A percentile compares a stretch with the other conserved stretches of the same genome.
phyloP scores from a whole-genome alignment of 1,140 invertebrate species.

The Agraylea sexmaculata region DNA sequence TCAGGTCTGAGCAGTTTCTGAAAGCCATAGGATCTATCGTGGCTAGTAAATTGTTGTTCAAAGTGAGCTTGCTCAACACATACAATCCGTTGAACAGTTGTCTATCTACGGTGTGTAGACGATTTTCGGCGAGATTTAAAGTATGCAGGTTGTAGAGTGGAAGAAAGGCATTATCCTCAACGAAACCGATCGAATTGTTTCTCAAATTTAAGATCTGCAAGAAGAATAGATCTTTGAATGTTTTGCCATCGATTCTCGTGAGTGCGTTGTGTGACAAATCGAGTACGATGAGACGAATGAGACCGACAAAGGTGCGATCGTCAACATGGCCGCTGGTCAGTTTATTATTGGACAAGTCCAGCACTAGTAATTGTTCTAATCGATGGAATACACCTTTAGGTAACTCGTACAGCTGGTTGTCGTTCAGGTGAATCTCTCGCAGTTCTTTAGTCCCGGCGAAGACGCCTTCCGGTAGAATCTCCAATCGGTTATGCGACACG shows the following conservation, averaged over 20 bases:
- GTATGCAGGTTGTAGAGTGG: constrained; percentile 79
- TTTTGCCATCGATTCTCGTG: constrained; percentile 66
- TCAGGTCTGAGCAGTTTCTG: constrained; percentile 79
- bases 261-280: constrained; percentile 76
- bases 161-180: constrained; percentile 76
- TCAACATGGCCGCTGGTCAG: constrained; percentile 71
- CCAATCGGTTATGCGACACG: constrained; percentile 69
- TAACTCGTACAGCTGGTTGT: constrained; percentile 67
- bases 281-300: constrained; percentile 72
- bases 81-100: constrained; percentile 75
- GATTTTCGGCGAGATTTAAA: constrained; percentile 74
- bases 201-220: constrained; percentile 77
- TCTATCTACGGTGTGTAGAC: constrained; percentile 65
- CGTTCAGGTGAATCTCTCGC: constrained; percentile 70
- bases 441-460: constrained; percentile 66
- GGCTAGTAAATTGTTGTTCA: constrained; percentile 76
- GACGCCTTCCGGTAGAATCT: constrained; percentile 61
- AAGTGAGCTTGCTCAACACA: constrained; percentile 68
- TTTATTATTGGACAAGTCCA: constrained; percentile 80
- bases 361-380: constrained; percentile 67
- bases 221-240: constrained; percentile 78
- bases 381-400: constrained; percentile 71
- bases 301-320: constrained; percentile 68
- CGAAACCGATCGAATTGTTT: constrained; percentile 76
- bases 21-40: constrained; percentile 74